These are phyloP conservation scores for Muscicapa comitata DNA, from an alignment of 2,797 vertebrate genomes.

Conservation along the genomic window DNA sequence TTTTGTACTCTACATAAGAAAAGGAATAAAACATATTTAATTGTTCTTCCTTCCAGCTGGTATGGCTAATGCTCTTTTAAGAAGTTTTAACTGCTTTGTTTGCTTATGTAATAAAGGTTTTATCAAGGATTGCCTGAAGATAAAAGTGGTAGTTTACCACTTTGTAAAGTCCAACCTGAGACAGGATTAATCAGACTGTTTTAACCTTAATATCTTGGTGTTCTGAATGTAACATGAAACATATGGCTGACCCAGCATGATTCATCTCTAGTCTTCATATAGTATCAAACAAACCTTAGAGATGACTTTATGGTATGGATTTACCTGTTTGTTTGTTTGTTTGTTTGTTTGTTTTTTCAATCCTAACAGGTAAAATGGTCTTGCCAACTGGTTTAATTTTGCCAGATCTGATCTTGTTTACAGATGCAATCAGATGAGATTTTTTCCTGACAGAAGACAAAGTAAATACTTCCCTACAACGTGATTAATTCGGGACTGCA, in stretches of 20 bases:
- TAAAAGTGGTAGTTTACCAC: not conserved
- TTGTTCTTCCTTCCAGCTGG: constrained; percentile 10
- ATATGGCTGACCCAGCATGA: not conserved
- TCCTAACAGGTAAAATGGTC: not conserved
- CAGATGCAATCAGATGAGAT: not conserved
- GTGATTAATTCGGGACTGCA: not conserved
- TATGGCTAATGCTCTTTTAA: not conserved
- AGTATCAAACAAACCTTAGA: not conserved
- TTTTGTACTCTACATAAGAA: not conserved
- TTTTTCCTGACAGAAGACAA: not conserved
- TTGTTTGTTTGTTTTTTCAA: not conserved
- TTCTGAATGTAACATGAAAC: not conserved
- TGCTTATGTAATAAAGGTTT: constrained; percentile 25
- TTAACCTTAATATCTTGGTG: not conserved
- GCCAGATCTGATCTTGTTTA: not conserved
- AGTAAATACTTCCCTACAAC: not conserved
- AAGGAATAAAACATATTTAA: not conserved
- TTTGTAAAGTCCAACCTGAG: not conserved
- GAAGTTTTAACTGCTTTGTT: constrained; percentile 30
- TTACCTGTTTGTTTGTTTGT: not conserved
- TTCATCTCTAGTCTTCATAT: not conserved
- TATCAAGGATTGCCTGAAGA: constrained; percentile 2
- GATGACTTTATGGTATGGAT: not conserved
- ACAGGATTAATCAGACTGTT: not conserved
- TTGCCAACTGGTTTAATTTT: not conserved